Base-by-base conservation (phyloP, 1,140 invertebrate species). In the Heliothis subflexa region DNA sequence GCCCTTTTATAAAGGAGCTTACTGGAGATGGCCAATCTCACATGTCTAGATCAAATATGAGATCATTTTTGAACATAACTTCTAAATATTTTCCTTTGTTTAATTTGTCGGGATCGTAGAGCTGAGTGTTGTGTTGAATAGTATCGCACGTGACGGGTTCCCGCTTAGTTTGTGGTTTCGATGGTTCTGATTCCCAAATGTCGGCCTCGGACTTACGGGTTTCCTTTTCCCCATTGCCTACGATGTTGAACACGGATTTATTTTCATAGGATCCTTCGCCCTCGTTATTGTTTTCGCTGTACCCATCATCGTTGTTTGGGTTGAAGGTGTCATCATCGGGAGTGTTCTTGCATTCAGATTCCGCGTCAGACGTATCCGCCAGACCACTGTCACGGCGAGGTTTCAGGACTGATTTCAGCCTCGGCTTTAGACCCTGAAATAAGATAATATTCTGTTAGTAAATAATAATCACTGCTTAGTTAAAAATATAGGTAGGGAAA, bases 11-110 rank as follows among this genome's bases (percentile, higher is more conserved):
- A 79, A 80, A 71, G 47, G 45, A 74, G 66, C 50, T 76, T 74
- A 76, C 33, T 47, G 73, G 74, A 78, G 81, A 88, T 85, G 79
- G 82, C 81, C 83, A 81, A 81, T 70, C 86, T 94, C 88, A 95
- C 94, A 95, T 95, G 81, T 95, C 94, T 79, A 95, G 91, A 89
- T 95, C 94, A 84, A 95, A 95, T 87, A 95, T 95, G 88, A 95
- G 94, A 92, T 95, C 95, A 81, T 95, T 95, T 86, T 95, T 95
- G 82, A 95, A 95, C 78, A 84, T 89, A 33, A 95, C 90, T 86
- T 95, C 94, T 82, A 88, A 83, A 70, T 95, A 95, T 84, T 93
- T 87, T 25, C 95, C 95, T 74, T 94, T 94, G 82, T 94, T 93
- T 78, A 94, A 87, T 55, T 90, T 93, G 16, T 94, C 88, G 2